These are phyloP conservation scores for Beaufortia kweichowensis DNA, from an alignment of 2,113 vertebrate genomes.

Conservation along the genomic window DNA sequence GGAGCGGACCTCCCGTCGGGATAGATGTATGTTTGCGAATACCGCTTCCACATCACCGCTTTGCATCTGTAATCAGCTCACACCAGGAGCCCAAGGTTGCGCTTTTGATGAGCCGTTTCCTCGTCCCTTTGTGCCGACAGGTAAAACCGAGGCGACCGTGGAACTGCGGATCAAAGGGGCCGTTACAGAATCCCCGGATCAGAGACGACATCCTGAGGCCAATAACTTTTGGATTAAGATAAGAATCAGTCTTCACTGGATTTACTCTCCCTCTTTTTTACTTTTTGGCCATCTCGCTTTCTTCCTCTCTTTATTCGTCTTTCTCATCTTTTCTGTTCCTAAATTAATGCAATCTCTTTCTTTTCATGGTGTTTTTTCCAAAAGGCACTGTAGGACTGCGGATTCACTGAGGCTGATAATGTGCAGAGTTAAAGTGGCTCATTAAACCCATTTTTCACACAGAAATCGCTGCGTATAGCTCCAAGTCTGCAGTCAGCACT, in stretches of 20 bases:
- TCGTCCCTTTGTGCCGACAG: conserved; percentile 14
- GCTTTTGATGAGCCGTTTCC: conserved; percentile 24
- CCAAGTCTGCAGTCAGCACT: conserved; percentile 42
- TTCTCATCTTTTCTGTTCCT: conserved; percentile 28
- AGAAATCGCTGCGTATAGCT: conserved; percentile 36
- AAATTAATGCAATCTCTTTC: conserved; percentile 56
- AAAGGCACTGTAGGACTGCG: conserved; percentile 49
- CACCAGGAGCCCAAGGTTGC: conserved; percentile 16
- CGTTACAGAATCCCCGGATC: conserved; percentile 34
- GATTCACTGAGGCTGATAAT: conserved; percentile 55
- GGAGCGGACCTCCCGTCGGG: background rate
- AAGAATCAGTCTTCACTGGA: conserved; percentile 47
- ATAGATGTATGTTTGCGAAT: background rate
- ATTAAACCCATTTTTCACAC: conserved; percentile 59
- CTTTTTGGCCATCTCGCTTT: conserved; percentile 21
- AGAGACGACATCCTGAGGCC: conserved; percentile 37
- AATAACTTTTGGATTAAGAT: conserved; percentile 63
- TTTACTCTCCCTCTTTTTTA: conserved; percentile 19
- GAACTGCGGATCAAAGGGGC: conserved; percentile 25
- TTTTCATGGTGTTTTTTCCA: conserved; percentile 38
- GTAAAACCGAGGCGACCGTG: conserved; percentile 11
- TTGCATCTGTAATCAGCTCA: conserved; percentile 21
- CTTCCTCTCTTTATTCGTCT: conserved; percentile 54
- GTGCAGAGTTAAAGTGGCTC: conserved; percentile 62
- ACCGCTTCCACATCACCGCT: background rate